Evolutionary conservation across 2,113 vertebrate species (phyloP).

Genomic region (Turdus rufiventris): DNA sequence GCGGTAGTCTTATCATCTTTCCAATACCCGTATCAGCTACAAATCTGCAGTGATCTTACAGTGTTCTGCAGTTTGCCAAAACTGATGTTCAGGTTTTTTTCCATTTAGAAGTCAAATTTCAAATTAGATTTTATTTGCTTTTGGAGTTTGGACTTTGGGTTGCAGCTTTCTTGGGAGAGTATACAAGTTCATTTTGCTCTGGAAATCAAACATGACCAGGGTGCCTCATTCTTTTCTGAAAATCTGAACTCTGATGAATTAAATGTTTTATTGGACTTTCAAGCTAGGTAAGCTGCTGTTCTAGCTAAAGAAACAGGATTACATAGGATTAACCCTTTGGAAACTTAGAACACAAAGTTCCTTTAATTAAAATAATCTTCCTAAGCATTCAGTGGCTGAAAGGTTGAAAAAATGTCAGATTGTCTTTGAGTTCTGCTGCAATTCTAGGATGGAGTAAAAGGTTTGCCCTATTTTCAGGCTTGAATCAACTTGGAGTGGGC

Average conservation of each 20-base stretch:
- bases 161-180: not conserved
- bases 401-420: not conserved
- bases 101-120: not conserved
- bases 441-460: not conserved
- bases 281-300: not conserved
- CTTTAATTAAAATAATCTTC: constrained; percentile 37
- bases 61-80: not conserved
- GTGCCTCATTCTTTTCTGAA: not conserved
- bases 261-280: not conserved
- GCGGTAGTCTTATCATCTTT: not conserved
- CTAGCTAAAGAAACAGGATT: constrained; percentile 2
- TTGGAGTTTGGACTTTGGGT: not conserved
- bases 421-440: not conserved
- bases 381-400: not conserved
- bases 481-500: not conserved
- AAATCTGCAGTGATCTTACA: not conserved
- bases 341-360: not conserved
- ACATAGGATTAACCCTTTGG: not conserved
- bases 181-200: not conserved
- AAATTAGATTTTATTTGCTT: not conserved
- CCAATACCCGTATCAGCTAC: not conserved
- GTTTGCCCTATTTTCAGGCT: not conserved
- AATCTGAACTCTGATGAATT: not conserved
- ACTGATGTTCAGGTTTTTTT: not conserved
- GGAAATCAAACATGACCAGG: not conserved